Conservation (phyloP, 2,113 vertebrate species). For the Castor canadensis region DNA sequence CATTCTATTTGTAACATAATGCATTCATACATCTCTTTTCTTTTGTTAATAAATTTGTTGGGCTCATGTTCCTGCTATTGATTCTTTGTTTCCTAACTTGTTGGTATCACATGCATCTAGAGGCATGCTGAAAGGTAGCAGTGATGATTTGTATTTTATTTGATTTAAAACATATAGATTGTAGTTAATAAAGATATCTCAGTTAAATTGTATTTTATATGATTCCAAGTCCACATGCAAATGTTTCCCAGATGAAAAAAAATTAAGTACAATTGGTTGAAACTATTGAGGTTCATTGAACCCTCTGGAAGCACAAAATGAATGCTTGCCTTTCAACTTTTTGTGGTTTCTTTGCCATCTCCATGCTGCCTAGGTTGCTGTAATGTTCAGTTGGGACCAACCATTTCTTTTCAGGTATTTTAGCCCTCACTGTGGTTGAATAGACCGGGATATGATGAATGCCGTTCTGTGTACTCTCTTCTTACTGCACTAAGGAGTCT, state of each 20-base stretch:
- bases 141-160: not conserved
- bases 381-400: slow-evolving; percentile 53
- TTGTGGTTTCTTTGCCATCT: slow-evolving; percentile 54
- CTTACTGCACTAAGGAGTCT: slow-evolving; percentile 71
- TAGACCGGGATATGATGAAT: slow-evolving; percentile 72
- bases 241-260: slow-evolving; percentile 8
- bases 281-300: not conserved
- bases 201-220: slow-evolving; percentile 46
- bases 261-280: not conserved
- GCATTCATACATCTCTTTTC: slow-evolving; percentile 48
- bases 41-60: slow-evolving; percentile 60
- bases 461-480: slow-evolving; percentile 16
- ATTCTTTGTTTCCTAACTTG: not conserved
- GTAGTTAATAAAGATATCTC: not conserved
- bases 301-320: not conserved
- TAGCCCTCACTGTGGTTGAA: slow-evolving; percentile 63
- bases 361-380: slow-evolving; percentile 10
- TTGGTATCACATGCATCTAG: not conserved
- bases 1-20: slow-evolving; percentile 51
- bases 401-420: slow-evolving; percentile 72
- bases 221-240: not conserved
- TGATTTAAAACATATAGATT: slow-evolving; percentile 23
- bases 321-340: not conserved
- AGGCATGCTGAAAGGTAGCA: not conserved
- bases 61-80: not conserved